Percentiles rank a stretch among this genome's conserved stretches.
Evolutionary conservation across 1,140 invertebrate species (phyloP).

Genomic region (Drosophila carrolli): DNA sequence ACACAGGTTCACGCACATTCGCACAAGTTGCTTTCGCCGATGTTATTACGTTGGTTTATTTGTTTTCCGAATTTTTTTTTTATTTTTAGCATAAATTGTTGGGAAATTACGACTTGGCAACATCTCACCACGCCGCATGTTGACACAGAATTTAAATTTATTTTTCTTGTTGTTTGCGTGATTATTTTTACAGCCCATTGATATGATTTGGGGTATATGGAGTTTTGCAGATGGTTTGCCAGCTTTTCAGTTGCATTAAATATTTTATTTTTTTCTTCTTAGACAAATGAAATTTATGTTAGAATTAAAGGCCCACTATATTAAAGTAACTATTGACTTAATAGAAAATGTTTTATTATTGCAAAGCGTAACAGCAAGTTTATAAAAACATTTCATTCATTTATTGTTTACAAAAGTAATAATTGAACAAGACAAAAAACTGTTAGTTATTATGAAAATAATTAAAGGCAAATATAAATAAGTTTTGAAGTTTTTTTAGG

Average conservation of each 20-base stretch:
- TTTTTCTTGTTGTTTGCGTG: constrained; percentile 64
- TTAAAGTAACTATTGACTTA: too few species aligned
- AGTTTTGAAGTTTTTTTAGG: neutral
- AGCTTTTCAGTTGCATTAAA: neutral
- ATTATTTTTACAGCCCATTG: constrained; percentile 41
- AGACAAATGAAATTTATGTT: too few species aligned
- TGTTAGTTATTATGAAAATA: neutral
- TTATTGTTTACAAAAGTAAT: neutral
- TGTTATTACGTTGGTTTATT: constrained; percentile 20
- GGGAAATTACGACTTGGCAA: constrained; percentile 26
- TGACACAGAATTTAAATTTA: constrained; percentile 80
- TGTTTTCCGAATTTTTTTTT: constrained; percentile 12
- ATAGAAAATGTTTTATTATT: too few species aligned
- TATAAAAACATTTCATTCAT: neutral
- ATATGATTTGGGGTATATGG: constrained; percentile 26
- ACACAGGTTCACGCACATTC: constrained; percentile 36
- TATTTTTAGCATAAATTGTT: constrained; percentile 69
- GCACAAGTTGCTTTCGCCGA: constrained; percentile 4
- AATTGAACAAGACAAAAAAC: neutral
- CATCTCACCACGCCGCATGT: constrained; percentile 57
- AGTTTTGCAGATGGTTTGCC: constrained; percentile 1
- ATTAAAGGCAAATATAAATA: constrained; percentile 4
- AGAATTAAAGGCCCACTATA: too few species aligned
- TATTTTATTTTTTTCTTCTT: too few species aligned
- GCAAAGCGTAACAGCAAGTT: neutral